Conservation (phyloP, 2,113 vertebrate species). For the Callipepla squamata region DNA sequence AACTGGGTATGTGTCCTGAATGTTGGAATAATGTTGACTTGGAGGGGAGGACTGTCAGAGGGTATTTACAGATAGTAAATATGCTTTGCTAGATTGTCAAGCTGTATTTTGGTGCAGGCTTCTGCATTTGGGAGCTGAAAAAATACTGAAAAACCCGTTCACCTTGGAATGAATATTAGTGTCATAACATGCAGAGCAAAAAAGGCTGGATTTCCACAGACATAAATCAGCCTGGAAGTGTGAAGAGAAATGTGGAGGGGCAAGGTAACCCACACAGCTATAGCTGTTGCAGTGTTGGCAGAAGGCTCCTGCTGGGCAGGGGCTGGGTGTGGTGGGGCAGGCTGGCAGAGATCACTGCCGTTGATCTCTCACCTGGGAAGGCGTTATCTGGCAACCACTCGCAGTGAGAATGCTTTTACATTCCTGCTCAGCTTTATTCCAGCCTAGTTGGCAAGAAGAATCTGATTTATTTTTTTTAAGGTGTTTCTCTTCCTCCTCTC, state of each 20-base stretch:
- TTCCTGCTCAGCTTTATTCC: conserved; percentile 60
- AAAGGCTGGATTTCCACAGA: not conserved
- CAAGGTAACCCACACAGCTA: not conserved
- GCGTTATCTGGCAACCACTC: conserved; percentile 9
- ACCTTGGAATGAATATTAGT: not conserved
- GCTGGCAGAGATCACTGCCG: not conserved
- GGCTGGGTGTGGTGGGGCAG: not conserved
- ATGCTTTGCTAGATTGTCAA: not conserved
- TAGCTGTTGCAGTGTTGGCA: not conserved
- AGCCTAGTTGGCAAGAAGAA: conserved; percentile 61
- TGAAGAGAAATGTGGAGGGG: not conserved
- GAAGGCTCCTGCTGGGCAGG: not conserved
- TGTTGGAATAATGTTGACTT: not conserved
- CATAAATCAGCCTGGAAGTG: not conserved
- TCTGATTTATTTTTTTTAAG: not conserved
- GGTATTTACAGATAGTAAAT: not conserved
- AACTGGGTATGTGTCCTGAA: not conserved
- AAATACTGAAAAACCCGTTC: not conserved
- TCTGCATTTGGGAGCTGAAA: conserved; percentile 11
- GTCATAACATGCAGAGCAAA: not conserved
- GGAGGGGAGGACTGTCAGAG: not conserved
- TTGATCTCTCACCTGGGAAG: conserved; percentile 28
- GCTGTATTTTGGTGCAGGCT: not conserved
- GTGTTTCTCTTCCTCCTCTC: conserved; percentile 43
- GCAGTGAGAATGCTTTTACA: conserved; percentile 27